A percentile compares a stretch with the other conserved stretches of the same genome.
phyloP scores from a whole-genome alignment of 2,113 vertebrate genomes.

The Anhinga anhinga region DNA sequence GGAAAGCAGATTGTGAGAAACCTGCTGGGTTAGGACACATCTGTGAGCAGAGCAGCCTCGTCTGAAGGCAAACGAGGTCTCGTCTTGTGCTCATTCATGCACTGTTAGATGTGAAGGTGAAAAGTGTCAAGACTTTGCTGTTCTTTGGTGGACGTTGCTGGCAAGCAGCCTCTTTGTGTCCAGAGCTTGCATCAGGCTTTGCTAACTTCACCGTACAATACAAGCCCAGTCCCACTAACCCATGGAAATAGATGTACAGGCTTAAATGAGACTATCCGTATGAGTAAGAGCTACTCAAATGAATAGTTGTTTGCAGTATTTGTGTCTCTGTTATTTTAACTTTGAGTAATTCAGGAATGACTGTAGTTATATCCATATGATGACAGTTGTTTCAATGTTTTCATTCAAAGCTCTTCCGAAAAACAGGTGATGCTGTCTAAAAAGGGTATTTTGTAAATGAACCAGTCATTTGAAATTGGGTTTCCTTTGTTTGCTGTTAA shows the following conservation, averaged over 20 bases:
- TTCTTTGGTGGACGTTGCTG: not conserved
- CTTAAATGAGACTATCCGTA: not conserved
- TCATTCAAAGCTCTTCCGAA: not conserved
- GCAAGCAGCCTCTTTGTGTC: not conserved
- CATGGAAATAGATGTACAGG: not conserved
- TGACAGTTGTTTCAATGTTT: conserved; percentile 33
- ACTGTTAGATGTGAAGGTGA: not conserved
- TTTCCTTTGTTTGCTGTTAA: conserved; percentile 44
- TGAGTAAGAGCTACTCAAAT: conserved; percentile 43
- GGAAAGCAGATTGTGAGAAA: not conserved
- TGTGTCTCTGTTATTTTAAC: conserved; percentile 40
- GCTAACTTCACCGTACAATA: accelerated
- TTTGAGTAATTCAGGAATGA: conserved; percentile 61
- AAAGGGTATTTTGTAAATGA: conserved; percentile 11
- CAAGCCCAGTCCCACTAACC: not conserved
- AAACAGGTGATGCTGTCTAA: conserved; percentile 29
- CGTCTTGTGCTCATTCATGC: accelerated
- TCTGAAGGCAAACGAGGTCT: not conserved
- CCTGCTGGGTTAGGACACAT: not conserved
- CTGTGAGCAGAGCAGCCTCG: not conserved
- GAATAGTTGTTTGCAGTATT: conserved; percentile 27
- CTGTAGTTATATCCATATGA: conserved; percentile 2
- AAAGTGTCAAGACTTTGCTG: not conserved
- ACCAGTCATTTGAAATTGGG: not conserved
- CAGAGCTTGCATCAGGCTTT: not conserved